A percentile compares a stretch with the other conserved stretches of the same genome.
These are phyloP conservation scores for Pimephales promelas DNA, from an alignment of 2,113 vertebrate genomes.

Conservation along the genomic window DNA sequence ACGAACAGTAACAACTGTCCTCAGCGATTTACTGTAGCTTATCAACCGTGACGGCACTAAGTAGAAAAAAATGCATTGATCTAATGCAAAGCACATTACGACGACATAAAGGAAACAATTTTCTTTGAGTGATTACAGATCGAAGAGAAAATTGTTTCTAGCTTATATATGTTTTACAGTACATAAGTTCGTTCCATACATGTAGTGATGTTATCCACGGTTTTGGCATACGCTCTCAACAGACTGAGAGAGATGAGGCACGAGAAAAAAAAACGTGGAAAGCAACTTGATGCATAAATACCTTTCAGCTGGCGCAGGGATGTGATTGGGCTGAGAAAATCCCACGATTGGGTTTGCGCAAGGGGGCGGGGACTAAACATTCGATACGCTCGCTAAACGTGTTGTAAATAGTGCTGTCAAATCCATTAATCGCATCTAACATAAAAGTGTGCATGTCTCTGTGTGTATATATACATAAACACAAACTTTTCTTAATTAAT, in stretches of 20 bases:
- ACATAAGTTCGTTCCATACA: constrained; percentile 41
- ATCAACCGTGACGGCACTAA: constrained; percentile 46
- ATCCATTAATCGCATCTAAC: no score
- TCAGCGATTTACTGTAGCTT: constrained; percentile 44
- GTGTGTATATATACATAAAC: no score
- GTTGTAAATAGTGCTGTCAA: no score
- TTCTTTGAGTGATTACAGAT: constrained; percentile 37
- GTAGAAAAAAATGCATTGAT: constrained; percentile 45
- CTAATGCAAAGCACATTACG: constrained; percentile 43
- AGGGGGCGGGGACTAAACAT: neutral
- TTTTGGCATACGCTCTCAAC: constrained; percentile 51
- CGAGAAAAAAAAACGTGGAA: constrained; percentile 7
- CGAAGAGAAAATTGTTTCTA: constrained; percentile 40
- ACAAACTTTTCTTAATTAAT: no score
- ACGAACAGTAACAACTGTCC: constrained; percentile 45
- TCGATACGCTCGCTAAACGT: neutral
- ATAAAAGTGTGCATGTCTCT: no score
- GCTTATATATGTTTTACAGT: constrained; percentile 60
- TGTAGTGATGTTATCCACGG: constrained; percentile 40
- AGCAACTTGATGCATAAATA: constrained; percentile 26
- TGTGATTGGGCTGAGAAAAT: constrained; percentile 41
- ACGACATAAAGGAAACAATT: constrained; percentile 37
- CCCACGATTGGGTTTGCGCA: neutral
- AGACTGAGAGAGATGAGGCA: constrained; percentile 49
- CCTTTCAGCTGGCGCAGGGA: constrained; percentile 47